Base-by-base conservation (phyloP, 2,888 invertebrate species). In the Plusia festucae region DNA sequence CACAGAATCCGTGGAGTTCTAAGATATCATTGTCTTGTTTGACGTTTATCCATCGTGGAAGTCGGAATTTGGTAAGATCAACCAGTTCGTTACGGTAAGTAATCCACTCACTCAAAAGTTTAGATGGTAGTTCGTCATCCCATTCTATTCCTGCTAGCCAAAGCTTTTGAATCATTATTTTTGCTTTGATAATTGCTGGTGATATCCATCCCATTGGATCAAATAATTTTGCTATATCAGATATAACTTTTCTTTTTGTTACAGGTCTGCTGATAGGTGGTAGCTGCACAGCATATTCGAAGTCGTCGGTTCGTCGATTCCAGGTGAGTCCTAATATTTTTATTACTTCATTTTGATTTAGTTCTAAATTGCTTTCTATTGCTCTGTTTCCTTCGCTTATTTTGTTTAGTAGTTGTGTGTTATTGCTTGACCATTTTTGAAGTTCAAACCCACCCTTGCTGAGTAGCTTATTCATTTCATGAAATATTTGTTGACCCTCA, bases 211-310 rank as follows among this genome's bases (percentile, higher is more conserved):
- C 86, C 0, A 85, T 40, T 0, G 85, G 85, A 55, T 85, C 84
- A 57, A 78, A 88, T 1, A 86, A 49, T 0, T 73, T 55, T 11
- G 82, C 57, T 6, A 86, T 79, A 16, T 85, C 83, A 0, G 85
- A 83, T 9, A 84, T 68, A 18, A 87, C 69, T 32, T 54, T 75
- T 67, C 85, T 77, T 75, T 86, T 86, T n/a, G 85, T 86, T 60
- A 79, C 63, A 58, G 81, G 70, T 40, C 40, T 18, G 9, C 40
- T 46, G 7, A 71, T 2, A 16, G 60, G 53, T 0, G 80, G 78
- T 2, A 83, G 53, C 9, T 73, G 66, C 0, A 84, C 74, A 0
- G 76, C 59, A 53, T 82, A 83, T 0, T 78, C 55, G 49, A 84
- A 86, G 0, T 40, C 49, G 24, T 87, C 85, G 6, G 16, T 24